Base-by-base conservation (phyloP, 2,113 vertebrate genomes). In the Vidua macroura region DNA sequence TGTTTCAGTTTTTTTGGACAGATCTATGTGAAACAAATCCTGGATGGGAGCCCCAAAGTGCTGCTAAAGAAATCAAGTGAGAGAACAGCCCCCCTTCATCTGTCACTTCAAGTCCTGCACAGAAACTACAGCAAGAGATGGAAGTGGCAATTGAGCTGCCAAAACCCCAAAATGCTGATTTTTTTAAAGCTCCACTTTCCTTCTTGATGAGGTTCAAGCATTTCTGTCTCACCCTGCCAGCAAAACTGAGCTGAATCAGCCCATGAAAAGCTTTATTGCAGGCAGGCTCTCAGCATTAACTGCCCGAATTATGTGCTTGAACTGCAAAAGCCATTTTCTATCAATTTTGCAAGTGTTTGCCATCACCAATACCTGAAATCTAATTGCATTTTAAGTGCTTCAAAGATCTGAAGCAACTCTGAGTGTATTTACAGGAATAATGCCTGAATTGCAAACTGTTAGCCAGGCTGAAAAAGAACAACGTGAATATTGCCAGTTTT, bases 331-430 rank as follows among this genome's bases (percentile, higher is more conserved):
- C 83, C 83, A 94, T 86, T 92, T 94, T 74, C 83, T 35, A 37
- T 24, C 85, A 81, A 78, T 91, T 60, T 8, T 10, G 35, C 75
- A 55, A 95, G 58, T 6, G 17, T 35, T 72, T 88, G 79, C 56
- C 75, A 72, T 15, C 39, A 39, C 58, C 69, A 59, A 46, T 41
- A 92, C 60, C 68, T 70, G 76, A 63, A 59, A 64, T 41, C 20
- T 92, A 93, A 97, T 91, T 75, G 94, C 88, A 60, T 52, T 80
- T 59, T 53, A 70, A 96, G 83, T 90, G 86, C 83, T 86, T 74
- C 12, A 72, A 56, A 80, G 68, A 46, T n/a, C 64, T 7, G 30
- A 6, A 90, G 70, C 49, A 53, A 39, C 15, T 49, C 58, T 6
- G 17, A 90, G 53, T 22, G 63, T 9, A 11, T 86, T 96, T 93